Conservation (phyloP, 1,140 invertebrate species). For the Cotesia vestalis region DNA sequence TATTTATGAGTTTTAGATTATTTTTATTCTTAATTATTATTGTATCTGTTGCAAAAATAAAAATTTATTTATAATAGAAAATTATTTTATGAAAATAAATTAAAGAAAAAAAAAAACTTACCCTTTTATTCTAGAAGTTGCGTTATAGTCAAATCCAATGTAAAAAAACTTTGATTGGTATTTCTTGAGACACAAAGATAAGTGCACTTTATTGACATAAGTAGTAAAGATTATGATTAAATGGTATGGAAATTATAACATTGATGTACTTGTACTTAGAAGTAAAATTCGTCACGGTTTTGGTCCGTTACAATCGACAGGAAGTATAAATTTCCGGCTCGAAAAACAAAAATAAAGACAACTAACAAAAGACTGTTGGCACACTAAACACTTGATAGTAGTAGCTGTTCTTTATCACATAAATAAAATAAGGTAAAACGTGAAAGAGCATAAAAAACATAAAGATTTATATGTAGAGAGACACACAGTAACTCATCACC, state of each 20-base stretch:
- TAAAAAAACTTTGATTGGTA: too few species aligned
- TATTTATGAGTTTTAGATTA: too few species aligned
- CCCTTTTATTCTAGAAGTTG: too few species aligned
- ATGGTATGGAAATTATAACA: neutral
- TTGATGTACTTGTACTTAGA: neutral
- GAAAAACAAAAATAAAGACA: constrained; percentile 21
- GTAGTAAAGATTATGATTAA: neutral
- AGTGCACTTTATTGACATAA: too few species aligned
- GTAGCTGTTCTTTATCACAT: constrained; percentile 9
- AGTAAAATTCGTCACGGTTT: constrained; percentile 22
- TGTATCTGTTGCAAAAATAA: too few species aligned
- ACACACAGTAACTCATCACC: constrained; percentile 17
- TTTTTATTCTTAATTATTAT: too few species aligned
- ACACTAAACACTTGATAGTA: constrained; percentile 2
- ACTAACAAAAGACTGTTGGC: constrained; percentile 19
- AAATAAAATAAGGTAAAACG: constrained; percentile 4
- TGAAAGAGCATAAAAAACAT: constrained; percentile 6
- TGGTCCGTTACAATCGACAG: constrained; percentile 23
- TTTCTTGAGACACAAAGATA: too few species aligned
- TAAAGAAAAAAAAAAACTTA: too few species aligned
- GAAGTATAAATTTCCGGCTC: constrained; percentile 27
- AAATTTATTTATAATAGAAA: too few species aligned
- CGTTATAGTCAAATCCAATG: too few species aligned
- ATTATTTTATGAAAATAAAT: too few species aligned
- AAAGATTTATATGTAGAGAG: neutral